Evolutionary conservation across 2,888 invertebrate genomes (phyloP), one percentile per base, ranked within the genome.

Genomic region (Ophion slaviceki): DNA sequence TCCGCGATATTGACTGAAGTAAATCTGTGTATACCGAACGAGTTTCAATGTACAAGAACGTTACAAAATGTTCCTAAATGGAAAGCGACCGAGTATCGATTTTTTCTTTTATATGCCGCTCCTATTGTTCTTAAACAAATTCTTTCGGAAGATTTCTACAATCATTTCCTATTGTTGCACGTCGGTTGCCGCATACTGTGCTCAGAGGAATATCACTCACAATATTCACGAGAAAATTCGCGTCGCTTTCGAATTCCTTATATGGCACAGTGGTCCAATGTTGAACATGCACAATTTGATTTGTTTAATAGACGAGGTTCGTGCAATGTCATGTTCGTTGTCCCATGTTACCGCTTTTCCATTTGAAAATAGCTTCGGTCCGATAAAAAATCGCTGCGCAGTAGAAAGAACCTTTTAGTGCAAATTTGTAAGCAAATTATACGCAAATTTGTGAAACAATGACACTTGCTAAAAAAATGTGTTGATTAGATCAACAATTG

Each of bases 141-240:
- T 32, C 2, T 32, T 64, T 24, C 64, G 11, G 10, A 64, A 28
- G 24, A 28, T 64, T 28, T 32, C 1, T 64, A 64, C 24, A 7
- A 11, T 24, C 64, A 64, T 28, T 64, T 64, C 10, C 64, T 64
- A 20, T 10, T 64, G 4, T 14, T 64, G 20, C 64, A 64, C 64
- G 64, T 64, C 11, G 32, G 64, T 10, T 28, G 32, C 24, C 1
- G 32, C 24, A 28, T 64, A 11, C 10, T 64, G 2, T 64, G 64
- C 11, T 64, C 64, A 4, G 1, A 32, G 7, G 32, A 64, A 20
- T 64, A 8, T 8, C 4, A 4, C 4, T 64, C 11, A 4, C 24
- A 64, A 64, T 64, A 64, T 64, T n/a, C 64, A 64, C 3, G 24
- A 24, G 11, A 64, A 64, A 64, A 64, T 32, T 64, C 3, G 32